Percentiles rank a stretch among this genome's conserved stretches.
Conservation (phyloP, 2,888 invertebrate genomes). For the Phasia obesa region DNA sequence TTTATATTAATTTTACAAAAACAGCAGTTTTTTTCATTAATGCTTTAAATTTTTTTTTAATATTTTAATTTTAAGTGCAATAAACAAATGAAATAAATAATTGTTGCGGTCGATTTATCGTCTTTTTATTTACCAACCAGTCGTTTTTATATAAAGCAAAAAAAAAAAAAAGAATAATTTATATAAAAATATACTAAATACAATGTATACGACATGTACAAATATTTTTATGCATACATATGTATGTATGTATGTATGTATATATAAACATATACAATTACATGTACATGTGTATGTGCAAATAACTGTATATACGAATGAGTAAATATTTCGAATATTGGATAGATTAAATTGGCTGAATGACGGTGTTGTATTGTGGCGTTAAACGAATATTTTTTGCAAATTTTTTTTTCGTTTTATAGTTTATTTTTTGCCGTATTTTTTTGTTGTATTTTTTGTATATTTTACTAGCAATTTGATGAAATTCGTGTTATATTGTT, state of each 20-base stretch:
- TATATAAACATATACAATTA: too few species aligned
- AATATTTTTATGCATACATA: not conserved
- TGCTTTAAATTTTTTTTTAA: not conserved
- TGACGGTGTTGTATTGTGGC: constrained; percentile 42
- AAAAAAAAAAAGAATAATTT: constrained; percentile 2
- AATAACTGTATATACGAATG: constrained; percentile 41
- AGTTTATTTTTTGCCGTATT: constrained; percentile 1
- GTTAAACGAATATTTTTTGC: constrained; percentile 34
- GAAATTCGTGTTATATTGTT: constrained; percentile 53
- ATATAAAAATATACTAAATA: not conserved
- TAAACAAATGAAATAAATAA: constrained; percentile 70
- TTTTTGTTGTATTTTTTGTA: constrained; percentile 5
- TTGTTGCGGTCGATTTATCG: constrained; percentile 61
- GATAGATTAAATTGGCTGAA: constrained; percentile 57
- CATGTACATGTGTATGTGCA: not conserved
- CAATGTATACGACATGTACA: constrained; percentile 2
- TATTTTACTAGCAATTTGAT: constrained; percentile 43
- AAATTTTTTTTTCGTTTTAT: constrained; percentile 6
- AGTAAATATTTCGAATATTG: constrained; percentile 59
- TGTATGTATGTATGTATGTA: not conserved
- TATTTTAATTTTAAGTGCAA: constrained; percentile 61
- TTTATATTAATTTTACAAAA: constrained; percentile 33
- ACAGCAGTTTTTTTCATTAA: not conserved
- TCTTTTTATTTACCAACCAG: constrained; percentile 43
- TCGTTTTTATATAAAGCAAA: constrained; percentile 36